Evolutionary conservation across 2,888 invertebrate species (phyloP).

Genomic region (Seira sanloemensis): DNA sequence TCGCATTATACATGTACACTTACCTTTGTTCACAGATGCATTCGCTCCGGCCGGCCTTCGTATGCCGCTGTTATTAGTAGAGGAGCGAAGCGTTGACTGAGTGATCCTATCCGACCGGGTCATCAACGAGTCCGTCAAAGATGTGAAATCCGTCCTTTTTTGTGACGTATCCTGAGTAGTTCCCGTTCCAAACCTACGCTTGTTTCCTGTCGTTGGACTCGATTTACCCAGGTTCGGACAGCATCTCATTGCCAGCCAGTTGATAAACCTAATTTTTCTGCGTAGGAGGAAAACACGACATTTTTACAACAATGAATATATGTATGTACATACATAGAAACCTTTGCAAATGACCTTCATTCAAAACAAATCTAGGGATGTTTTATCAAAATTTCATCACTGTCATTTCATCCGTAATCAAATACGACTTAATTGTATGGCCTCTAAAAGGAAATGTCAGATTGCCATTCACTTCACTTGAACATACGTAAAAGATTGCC

Average conservation of each 20-base stretch:
- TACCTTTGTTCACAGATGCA: slow-evolving; percentile 50
- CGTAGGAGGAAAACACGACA: no score
- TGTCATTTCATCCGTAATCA: no score
- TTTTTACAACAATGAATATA: no score
- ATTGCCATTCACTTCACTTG: no score
- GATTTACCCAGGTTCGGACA: slow-evolving; percentile 69
- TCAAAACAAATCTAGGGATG: no score
- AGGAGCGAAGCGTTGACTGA: slow-evolving; percentile 57
- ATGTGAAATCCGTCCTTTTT: slow-evolving; percentile 69
- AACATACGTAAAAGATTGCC: no score
- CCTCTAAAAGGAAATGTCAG: no score
- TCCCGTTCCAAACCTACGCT: slow-evolving; percentile 66
- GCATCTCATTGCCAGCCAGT: slow-evolving; percentile 69
- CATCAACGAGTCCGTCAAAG: slow-evolving; percentile 69
- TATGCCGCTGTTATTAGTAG: slow-evolving; percentile 36
- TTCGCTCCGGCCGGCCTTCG: slow-evolving; percentile 31
- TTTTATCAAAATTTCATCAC: no score
- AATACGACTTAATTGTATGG: no score
- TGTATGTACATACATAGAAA: no score
- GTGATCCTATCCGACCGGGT: slow-evolving; percentile 65
- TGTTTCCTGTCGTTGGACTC: slow-evolving; percentile 67
- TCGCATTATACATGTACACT: background rate
- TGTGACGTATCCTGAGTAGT: slow-evolving; percentile 67
- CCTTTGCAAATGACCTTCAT: no score
- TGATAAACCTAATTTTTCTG: slow-evolving; percentile 68